Evolutionary conservation across 2,113 vertebrate species (phyloP).

Genomic region (Donacobius atricapilla): DNA sequence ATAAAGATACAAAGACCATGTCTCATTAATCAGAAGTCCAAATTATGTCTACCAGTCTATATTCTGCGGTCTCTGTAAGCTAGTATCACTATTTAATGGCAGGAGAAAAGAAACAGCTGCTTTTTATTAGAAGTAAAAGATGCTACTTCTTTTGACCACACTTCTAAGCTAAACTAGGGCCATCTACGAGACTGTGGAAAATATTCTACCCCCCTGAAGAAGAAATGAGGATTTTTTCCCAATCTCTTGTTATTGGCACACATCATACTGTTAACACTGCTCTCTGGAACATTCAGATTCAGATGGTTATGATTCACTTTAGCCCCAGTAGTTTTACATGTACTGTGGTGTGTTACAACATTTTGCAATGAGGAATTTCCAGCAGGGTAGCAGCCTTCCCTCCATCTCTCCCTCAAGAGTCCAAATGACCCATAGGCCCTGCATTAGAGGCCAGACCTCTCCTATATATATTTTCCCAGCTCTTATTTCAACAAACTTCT

Average conservation of each 20-base stretch:
- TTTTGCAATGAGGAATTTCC: neutral
- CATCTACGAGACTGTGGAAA: slow-evolving; percentile 13
- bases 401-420: neutral
- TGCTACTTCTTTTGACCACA: neutral
- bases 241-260: neutral
- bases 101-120: neutral
- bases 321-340: neutral
- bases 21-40: neutral
- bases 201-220: neutral
- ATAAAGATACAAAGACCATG: neutral
- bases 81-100: neutral
- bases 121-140: neutral
- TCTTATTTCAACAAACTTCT: neutral
- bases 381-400: neutral
- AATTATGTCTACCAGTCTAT: neutral
- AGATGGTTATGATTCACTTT: slow-evolving; percentile 7
- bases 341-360: neutral
- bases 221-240: neutral
- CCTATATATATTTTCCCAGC: neutral
- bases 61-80: neutral
- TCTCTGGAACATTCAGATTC: slow-evolving; percentile 22
- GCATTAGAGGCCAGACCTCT: neutral
- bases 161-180: neutral
- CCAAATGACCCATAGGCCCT: neutral
- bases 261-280: neutral